phyloP scores from a whole-genome alignment of 2,113 vertebrate genomes.

The Dolichotis patagonum region DNA sequence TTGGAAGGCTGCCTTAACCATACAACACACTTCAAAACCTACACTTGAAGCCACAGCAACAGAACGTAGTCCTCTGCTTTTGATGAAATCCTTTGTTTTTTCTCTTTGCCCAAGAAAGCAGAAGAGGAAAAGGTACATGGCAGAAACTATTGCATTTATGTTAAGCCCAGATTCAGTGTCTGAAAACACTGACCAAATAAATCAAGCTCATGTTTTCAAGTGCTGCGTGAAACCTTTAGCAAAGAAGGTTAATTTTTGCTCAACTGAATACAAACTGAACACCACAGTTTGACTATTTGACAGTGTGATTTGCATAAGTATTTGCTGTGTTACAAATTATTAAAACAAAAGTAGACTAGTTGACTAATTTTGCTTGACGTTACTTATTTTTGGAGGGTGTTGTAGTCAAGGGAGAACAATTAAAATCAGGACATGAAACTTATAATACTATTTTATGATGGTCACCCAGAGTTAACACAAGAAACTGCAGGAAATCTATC shows the following conservation, averaged over 20 bases:
- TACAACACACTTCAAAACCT: neutral
- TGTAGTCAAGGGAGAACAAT: no score
- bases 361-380: neutral
- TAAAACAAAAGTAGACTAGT: conserved; percentile 14
- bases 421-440: no score
- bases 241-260: neutral
- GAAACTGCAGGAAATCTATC: no score
- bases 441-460: no score
- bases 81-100: neutral
- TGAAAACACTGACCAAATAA: conserved; percentile 11
- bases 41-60: neutral
- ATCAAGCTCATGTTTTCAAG: neutral
- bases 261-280: neutral
- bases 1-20: neutral
- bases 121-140: neutral
- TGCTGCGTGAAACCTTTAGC: neutral
- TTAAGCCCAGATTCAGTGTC: neutral
- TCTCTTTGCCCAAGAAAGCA: neutral
- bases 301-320: conserved; percentile 26
- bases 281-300: neutral
- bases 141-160: neutral
- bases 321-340: neutral
- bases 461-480: no score
- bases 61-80: neutral
- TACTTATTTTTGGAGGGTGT: neutral